These are phyloP conservation scores for Etia nguti DNA, from an alignment of 2,113 vertebrate species.

Conservation along the genomic window DNA sequence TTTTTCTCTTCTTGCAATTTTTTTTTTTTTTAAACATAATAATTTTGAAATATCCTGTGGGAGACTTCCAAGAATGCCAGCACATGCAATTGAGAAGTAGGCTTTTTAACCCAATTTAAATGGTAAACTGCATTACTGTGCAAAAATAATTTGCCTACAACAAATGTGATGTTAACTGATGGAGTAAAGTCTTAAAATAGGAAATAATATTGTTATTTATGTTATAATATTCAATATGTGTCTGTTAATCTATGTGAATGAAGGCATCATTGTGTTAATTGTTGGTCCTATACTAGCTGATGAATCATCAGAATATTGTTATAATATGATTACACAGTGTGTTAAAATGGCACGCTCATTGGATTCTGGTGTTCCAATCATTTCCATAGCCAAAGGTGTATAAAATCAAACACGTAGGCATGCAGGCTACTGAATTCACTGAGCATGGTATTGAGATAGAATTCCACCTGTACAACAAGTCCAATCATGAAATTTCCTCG, in stretches of 20 bases:
- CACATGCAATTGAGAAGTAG: neutral
- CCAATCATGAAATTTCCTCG: too few relatives aligned
- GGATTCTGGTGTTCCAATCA: too few relatives aligned
- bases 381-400: too few relatives aligned
- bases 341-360: too few relatives aligned
- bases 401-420: neutral
- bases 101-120: neutral
- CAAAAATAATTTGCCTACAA: neutral
- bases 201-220: neutral
- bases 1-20: neutral
- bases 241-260: neutral
- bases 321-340: too few relatives aligned
- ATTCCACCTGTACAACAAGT: too few relatives aligned
- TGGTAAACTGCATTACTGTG: neutral
- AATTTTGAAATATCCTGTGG: neutral
- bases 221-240: neutral
- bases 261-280: neutral
- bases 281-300: neutral
- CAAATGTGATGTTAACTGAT: neutral
- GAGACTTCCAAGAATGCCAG: neutral
- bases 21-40: neutral
- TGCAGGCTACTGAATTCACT: neutral
- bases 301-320: neutral
- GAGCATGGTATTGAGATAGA: too few relatives aligned
- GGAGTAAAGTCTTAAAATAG: neutral